phyloP scores from a whole-genome alignment of 1,140 invertebrate genomes.

The Brachionus rubens region DNA sequence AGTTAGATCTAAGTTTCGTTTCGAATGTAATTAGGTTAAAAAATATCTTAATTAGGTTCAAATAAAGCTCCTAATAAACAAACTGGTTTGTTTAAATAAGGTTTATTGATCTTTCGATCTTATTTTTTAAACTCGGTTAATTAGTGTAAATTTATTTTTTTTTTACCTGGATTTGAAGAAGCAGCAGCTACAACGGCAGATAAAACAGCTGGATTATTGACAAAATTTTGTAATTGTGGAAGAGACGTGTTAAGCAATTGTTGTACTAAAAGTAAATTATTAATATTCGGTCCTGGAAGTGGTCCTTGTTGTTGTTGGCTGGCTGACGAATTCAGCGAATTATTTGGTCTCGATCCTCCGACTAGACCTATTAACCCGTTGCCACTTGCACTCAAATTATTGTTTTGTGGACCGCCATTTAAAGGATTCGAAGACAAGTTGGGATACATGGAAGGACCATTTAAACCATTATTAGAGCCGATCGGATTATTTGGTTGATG shows the following conservation, averaged over 20 bases:
- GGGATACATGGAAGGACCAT: not conserved
- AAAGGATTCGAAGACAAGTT: not conserved
- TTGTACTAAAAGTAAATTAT: conserved; percentile 21
- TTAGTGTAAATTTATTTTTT: not conserved
- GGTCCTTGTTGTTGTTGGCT: not conserved
- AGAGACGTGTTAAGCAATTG: not conserved
- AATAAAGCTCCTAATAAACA: too few species aligned
- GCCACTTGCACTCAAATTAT: not conserved
- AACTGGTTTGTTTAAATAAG: too few species aligned
- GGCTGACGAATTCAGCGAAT: not conserved
- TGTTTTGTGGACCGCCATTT: not conserved
- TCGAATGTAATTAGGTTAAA: too few species aligned
- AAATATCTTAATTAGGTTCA: too few species aligned
- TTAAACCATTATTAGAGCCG: not conserved
- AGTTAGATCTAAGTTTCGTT: too few species aligned
- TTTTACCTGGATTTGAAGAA: conserved; percentile 2
- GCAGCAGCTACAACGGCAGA: not conserved
- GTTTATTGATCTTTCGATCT: too few species aligned
- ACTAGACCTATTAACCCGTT: not conserved
- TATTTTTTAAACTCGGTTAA: too few species aligned
- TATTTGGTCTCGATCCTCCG: not conserved
- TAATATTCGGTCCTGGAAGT: not conserved
- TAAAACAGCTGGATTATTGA: conserved; percentile 1
- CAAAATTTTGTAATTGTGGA: conserved; percentile 27
- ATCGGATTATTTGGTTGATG: not conserved